phyloP scores from a whole-genome alignment of 2,888 invertebrate species.

The Sarcophaga subvicina region DNA sequence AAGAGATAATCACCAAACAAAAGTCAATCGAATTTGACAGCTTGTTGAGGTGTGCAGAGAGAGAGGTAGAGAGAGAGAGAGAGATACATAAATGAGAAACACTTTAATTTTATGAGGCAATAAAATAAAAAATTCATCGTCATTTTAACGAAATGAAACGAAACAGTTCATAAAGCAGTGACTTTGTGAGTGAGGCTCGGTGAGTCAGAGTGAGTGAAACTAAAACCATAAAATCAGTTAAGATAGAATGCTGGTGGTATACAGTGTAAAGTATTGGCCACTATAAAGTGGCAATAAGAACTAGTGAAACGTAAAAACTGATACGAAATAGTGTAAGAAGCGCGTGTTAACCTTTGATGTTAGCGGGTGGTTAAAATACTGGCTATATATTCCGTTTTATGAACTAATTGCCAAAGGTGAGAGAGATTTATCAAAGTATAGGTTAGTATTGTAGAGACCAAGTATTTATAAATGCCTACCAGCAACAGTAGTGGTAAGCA shows the following conservation, averaged over 20 bases:
- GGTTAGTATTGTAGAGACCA: background rate
- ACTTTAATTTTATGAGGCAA: constrained; percentile 65
- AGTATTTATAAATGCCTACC: constrained; percentile 53
- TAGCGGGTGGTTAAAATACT: constrained; percentile 64
- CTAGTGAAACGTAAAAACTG: background rate
- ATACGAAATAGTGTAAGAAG: constrained; percentile 34
- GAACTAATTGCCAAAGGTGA: constrained; percentile 52
- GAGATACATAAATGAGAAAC: constrained; percentile 57
- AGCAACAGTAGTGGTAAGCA: constrained; percentile 10
- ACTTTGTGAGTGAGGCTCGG: background rate
- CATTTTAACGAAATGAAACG: constrained; percentile 38
- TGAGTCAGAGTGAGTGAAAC: constrained; percentile 32
- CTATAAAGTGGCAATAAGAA: background rate
- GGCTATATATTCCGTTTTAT: constrained; percentile 6
- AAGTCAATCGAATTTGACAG: constrained; percentile 69
- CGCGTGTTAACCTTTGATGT: constrained; percentile 70
- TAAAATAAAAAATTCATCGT: constrained; percentile 60
- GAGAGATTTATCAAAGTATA: constrained; percentile 61
- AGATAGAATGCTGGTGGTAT: constrained; percentile 12
- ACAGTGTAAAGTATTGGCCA: background rate
- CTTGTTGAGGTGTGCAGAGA: constrained; percentile 55
- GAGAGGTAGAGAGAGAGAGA: too few relatives aligned
- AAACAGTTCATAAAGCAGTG: background rate
- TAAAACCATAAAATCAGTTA: constrained; percentile 62
- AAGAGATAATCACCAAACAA: constrained; percentile 41